Conservation (phyloP, 2,888 invertebrate species). For the Caenorhabditis uteleia region DNA sequence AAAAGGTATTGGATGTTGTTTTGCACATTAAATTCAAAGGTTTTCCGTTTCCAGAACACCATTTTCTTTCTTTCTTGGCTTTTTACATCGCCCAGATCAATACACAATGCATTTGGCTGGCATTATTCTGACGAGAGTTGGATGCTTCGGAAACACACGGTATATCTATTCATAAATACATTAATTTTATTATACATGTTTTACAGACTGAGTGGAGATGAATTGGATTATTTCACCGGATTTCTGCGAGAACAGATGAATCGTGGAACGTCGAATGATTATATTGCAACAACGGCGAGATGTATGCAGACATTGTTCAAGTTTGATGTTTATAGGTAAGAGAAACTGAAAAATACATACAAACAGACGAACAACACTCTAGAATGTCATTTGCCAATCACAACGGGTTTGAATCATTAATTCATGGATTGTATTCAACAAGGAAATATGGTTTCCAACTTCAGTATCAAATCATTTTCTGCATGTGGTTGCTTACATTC, state of each 20-base stretch:
- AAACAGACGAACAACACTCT: background rate
- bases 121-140: conserved; percentile 26
- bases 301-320: conserved; percentile 35
- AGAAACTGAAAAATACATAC: background rate
- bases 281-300: conserved; percentile 23
- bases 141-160: conserved; percentile 13
- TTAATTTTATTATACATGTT: background rate
- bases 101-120: conserved; percentile 24
- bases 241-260: conserved; percentile 24
- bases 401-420: conserved; percentile 28
- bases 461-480: conserved; percentile 35
- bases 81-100: conserved; percentile 25
- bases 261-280: conserved; percentile 27
- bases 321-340: conserved; percentile 13
- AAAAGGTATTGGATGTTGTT: conserved; percentile 5
- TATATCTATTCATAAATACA: background rate
- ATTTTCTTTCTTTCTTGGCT: conserved; percentile 22
- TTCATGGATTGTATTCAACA: conserved; percentile 22
- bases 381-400: conserved; percentile 28
- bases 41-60: conserved; percentile 7
- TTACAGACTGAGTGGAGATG: conserved; percentile 23
- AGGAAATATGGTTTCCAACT: conserved; percentile 35
- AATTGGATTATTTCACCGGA: conserved; percentile 30
- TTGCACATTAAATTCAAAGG: background rate
- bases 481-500: conserved; percentile 86